Percentiles rank a stretch among this genome's conserved stretches.
Evolutionary conservation across 2,113 vertebrate genomes (phyloP).

Genomic region (Xiphias gladius): DNA sequence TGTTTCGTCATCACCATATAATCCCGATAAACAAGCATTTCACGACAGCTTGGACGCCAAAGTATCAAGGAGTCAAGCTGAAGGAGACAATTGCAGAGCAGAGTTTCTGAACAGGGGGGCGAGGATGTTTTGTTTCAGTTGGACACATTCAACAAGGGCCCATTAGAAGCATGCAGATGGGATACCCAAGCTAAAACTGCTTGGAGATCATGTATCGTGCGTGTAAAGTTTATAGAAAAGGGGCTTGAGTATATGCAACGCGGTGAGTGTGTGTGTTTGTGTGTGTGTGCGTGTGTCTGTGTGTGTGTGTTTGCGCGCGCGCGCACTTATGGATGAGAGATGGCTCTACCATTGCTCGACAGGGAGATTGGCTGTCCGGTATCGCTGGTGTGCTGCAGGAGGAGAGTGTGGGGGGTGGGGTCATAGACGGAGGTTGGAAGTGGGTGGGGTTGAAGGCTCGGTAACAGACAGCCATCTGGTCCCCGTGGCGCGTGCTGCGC

Average conservation of each 20-base stretch:
- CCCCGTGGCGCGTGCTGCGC: conserved; percentile 84
- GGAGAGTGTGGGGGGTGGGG: conserved; percentile 22
- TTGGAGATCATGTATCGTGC: conserved; percentile 69
- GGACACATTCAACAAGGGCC: conserved; percentile 34
- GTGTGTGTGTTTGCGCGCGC: conserved; percentile 13
- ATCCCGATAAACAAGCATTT: conserved; percentile 58
- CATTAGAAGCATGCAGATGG: conserved; percentile 65
- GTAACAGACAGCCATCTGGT: conserved; percentile 82
- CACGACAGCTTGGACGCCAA: conserved; percentile 70
- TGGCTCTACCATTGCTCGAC: not conserved
- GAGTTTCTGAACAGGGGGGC: conserved; percentile 19
- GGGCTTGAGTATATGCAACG: not conserved
- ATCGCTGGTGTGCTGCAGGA: conserved; percentile 41
- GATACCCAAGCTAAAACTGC: conserved; percentile 73
- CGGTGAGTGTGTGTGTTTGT: conserved; percentile 41
- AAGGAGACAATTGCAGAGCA: conserved; percentile 44
- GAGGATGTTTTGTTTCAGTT: conserved; percentile 46
- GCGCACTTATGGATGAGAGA: not conserved
- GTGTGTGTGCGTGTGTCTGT: conserved; percentile 16
- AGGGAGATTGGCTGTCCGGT: conserved; percentile 5
- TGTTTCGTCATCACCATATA: conserved; percentile 38
- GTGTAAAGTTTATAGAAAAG: conserved; percentile 50
- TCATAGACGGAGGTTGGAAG: conserved; percentile 26
- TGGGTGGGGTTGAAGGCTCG: conserved; percentile 47
- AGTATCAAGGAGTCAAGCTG: conserved; percentile 52